Base-by-base conservation (phyloP, 2,888 invertebrate genomes). In the Heliconius cydno region DNA sequence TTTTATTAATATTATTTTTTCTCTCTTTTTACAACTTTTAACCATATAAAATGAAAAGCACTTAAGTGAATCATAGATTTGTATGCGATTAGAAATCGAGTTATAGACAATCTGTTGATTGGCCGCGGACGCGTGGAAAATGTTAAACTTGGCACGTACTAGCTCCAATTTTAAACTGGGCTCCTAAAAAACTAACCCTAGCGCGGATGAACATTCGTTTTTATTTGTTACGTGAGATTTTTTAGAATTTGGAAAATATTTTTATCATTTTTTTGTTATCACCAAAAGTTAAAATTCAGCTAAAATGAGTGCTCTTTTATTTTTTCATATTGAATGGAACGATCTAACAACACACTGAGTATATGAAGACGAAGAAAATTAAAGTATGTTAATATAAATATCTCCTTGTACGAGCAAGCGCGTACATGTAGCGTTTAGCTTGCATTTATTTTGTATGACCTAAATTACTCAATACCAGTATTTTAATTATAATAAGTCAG, bases 71-170 rank as follows among this genome's bases (percentile, higher is more conserved):
- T 25, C 15, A 22, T 52, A 52, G 7, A 13, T 70, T 70, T 2
- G 38, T 52, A 71, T 76, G 73, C 38, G 67, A 52, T 67, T 30
- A 67, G 13, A 65, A 46, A 78, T 72, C 25, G 67, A 77, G 60
- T 72, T 73, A 57, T 28, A 71, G 22, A 72, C 66, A 77, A 77
- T 72, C 67, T 25, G 72, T 66, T 71, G 76, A 79, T 77, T 77
- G 77, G 73, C 25, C 46, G 22, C 67, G 79, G 67, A 73, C 79
- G 79, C 73, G 76, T 41, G 79, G 12, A 46, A 13, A 77, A 46
- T 79, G 28, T 41, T 67, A 71, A 79, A 63, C 41, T 34, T 19
- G 46, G 19, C 76, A 73, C 65, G 77, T 72, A 60, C 19, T 38
- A 38, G 34, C 68, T 65, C 65, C 28, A 72, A 25, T 65, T 77